These are phyloP conservation scores for Cinclus mexicanus DNA, from an alignment of 2,113 vertebrate species.

Conservation along the genomic window DNA sequence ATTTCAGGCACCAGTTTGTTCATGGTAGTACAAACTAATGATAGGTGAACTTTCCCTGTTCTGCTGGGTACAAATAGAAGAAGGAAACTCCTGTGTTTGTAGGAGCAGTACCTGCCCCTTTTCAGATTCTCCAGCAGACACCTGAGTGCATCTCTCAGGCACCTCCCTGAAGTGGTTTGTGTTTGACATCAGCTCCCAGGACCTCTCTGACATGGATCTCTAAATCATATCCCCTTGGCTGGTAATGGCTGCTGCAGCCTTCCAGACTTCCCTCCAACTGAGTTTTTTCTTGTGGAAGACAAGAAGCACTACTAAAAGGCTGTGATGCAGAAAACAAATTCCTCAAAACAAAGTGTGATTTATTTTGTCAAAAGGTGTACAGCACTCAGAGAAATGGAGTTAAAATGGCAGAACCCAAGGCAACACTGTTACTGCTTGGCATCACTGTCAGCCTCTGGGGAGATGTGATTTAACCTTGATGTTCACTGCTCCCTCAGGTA, in stretches of 20 bases:
- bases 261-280: not conserved
- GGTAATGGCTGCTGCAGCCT: not conserved
- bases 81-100: not conserved
- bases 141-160: not conserved
- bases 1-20: not conserved
- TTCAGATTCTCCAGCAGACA: not conserved
- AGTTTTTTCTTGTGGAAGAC: not conserved
- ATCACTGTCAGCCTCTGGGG: not conserved
- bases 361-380: not conserved
- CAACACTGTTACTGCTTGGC: not conserved
- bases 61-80: not conserved
- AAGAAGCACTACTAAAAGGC: not conserved
- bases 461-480: not conserved
- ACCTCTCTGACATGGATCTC: not conserved
- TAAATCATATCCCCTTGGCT: conserved; percentile 1
- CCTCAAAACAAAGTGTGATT: not conserved
- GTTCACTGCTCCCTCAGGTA: not conserved
- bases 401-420: not conserved
- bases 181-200: not conserved
- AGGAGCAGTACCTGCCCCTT: not conserved
- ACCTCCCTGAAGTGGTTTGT: not conserved
- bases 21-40: not conserved
- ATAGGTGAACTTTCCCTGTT: not conserved
- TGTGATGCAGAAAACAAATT: conserved; percentile 1
- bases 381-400: not conserved